These are phyloP conservation scores for Parnassius glacialis DNA, from an alignment of 2,888 invertebrate species.

Conservation along the genomic window DNA sequence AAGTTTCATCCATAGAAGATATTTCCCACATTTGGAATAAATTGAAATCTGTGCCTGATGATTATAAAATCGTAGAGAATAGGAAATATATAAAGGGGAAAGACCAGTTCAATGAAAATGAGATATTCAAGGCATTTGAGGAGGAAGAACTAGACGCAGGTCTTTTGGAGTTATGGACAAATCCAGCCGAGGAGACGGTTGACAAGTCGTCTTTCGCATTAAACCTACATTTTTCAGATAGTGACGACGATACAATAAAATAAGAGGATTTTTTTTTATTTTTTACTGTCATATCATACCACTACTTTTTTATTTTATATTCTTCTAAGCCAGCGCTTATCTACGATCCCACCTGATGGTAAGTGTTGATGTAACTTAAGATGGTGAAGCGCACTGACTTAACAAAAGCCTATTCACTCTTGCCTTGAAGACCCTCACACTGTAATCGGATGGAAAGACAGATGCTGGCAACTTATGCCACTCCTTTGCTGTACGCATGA, in stretches of 20 bases:
- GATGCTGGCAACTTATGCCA: too few species aligned
- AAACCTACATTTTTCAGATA: conserved; percentile 35
- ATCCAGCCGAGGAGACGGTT: conserved; percentile 31
- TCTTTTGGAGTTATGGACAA: conserved; percentile 58
- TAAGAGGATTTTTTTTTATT: neutral
- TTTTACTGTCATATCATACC: too few species aligned
- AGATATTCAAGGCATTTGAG: conserved; percentile 53
- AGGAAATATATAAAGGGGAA: conserved; percentile 15
- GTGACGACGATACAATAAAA: conserved; percentile 33
- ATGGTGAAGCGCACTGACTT: too few species aligned
- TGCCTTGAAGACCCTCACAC: too few species aligned
- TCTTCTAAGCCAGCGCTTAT: too few species aligned
- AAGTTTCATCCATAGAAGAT: conserved; percentile 52
- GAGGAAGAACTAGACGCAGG: conserved; percentile 58
- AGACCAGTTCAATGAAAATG: conserved; percentile 48
- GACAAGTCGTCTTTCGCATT: conserved; percentile 30
- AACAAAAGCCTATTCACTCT: too few species aligned
- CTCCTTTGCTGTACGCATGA: too few species aligned
- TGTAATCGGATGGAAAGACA: too few species aligned
- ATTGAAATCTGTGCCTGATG: conserved; percentile 52
- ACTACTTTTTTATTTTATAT: too few species aligned
- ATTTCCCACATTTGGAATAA: conserved; percentile 52
- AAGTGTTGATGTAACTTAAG: too few species aligned
- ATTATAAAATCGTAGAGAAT: conserved; percentile 42
- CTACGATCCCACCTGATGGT: too few species aligned